These are phyloP conservation scores for Lagodon rhomboides DNA, from an alignment of 2,797 vertebrate genomes.

Conservation along the genomic window DNA sequence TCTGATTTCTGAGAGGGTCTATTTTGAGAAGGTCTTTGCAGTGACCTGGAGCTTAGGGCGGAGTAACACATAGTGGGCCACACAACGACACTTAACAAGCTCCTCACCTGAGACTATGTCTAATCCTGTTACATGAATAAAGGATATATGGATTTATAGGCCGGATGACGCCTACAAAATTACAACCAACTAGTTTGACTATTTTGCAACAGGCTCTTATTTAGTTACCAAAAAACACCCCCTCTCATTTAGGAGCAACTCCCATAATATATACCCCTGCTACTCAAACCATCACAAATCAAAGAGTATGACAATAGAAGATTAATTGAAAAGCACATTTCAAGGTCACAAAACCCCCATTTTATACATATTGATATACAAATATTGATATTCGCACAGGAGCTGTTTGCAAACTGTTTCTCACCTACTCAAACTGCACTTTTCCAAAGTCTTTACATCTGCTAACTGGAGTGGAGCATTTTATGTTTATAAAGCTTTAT, in stretches of 20 bases:
- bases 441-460: background rate
- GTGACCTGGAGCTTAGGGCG: background rate
- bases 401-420: background rate
- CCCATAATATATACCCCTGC: background rate
- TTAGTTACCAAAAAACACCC: background rate
- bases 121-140: slow-evolving; percentile 15
- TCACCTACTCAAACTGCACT: background rate
- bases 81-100: background rate
- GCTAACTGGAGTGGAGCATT: background rate
- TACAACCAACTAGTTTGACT: background rate
- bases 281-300: background rate
- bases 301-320: no score
- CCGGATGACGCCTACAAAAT: background rate
- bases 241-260: background rate
- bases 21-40: background rate
- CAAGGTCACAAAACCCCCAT: background rate
- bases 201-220: background rate
- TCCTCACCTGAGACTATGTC: background rate
- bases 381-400: no score
- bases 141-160: background rate
- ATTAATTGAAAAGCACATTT: background rate
- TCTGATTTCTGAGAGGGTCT: background rate
- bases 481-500: background rate
- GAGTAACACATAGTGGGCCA: slow-evolving; percentile 10
- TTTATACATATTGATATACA: no score